Conservation (phyloP, 2,113 vertebrate species). For the Paedocypris sp. region DNA sequence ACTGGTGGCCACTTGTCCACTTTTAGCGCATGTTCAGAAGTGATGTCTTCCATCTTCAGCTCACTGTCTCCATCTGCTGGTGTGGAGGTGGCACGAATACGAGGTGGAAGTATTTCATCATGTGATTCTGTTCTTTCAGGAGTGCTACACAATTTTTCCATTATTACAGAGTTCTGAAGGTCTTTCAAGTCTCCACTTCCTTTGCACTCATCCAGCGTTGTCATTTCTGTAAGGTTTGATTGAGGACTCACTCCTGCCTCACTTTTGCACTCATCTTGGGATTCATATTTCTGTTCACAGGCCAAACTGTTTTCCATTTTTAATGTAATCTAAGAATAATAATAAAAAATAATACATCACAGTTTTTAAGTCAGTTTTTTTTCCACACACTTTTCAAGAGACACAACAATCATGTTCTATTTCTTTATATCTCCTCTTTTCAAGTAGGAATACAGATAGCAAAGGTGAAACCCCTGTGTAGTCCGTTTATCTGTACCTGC, state of each 20-base stretch:
- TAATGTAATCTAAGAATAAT: slow-evolving; percentile 28
- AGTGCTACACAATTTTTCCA: too few species aligned
- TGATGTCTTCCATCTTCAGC: slow-evolving; percentile 3
- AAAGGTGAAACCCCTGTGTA: neutral
- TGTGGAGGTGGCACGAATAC: neutral
- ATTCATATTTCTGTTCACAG: slow-evolving; percentile 25
- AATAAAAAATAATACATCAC: too few species aligned
- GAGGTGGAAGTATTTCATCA: neutral
- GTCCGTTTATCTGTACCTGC: neutral
- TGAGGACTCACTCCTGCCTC: slow-evolving; percentile 23
- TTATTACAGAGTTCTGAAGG: too few species aligned
- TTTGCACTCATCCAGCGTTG: too few species aligned
- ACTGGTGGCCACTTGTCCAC: neutral
- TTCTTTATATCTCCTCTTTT: too few species aligned
- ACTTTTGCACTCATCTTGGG: slow-evolving; percentile 19
- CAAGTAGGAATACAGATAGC: too few species aligned
- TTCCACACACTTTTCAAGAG: too few species aligned
- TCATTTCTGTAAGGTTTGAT: neutral
- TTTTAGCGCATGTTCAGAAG: neutral
- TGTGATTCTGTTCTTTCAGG: neutral
- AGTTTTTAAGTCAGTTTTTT: too few species aligned
- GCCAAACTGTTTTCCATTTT: slow-evolving; percentile 37
- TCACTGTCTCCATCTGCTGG: slow-evolving; percentile 9
- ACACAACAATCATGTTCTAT: too few species aligned
- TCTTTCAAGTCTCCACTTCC: too few species aligned